Evolutionary conservation across 2,113 vertebrate genomes (phyloP), one percentile per base, ranked within the genome.

Genomic region (Vulpes lagopus): DNA sequence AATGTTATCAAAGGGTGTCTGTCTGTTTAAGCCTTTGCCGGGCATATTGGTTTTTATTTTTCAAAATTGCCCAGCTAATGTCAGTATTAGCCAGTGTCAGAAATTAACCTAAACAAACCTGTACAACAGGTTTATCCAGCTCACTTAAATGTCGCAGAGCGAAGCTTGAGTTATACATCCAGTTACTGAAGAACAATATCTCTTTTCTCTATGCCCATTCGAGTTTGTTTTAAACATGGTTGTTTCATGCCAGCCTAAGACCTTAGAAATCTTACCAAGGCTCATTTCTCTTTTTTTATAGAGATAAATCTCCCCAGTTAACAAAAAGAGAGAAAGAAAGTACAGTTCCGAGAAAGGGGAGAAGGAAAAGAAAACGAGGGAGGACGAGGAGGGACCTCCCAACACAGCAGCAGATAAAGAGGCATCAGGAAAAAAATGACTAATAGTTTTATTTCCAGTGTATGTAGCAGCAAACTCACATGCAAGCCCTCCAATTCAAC

Each of bases 11-110:
- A 76, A 95, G 65, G 4, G 19, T 73, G 53, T 38, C 74, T 30
- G 32, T 88, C 69, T 74, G 60, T 11, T 82, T 65, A 86, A 59
- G 38, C 8, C 86, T 96, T 64, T 95, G 86, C 57, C 86, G 67
- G 81, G 67, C 51, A 80, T 43, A 32, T 16, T 87, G 84, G 81
- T n/a, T 95, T 84, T 84, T 60, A 92, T 65, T 96, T 91, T 94
- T 88, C 76, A 62, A 64, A 96, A 92, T 27, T 74, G 27, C 4
- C 25, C 71, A 22, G 83, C 69, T 95, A 38, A 64, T 71, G 53
- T 96, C 80, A 94, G 30, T 71, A 84, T 87, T 60, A 60, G 38
- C 23, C 16, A 5, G 51, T 51, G 62, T 94, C 80, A 92, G 90
- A 83, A 96, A 93, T 65, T 85, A 95, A 79, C 30, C 25, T n/a